Conservation (phyloP, 2,797 vertebrate genomes). For the Pantherophis vulpinus region DNA sequence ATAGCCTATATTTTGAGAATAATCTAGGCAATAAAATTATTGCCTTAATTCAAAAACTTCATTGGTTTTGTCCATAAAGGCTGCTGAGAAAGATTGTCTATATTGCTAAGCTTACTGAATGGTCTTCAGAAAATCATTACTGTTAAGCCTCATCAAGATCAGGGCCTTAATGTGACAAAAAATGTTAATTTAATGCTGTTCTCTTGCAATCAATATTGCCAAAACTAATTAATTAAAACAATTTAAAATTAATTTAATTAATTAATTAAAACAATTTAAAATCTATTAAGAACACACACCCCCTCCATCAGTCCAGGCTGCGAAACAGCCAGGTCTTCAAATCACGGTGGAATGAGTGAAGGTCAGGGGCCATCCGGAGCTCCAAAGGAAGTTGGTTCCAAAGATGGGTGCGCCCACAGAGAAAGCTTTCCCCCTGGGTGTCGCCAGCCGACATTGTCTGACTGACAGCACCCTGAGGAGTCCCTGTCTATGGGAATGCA, state of each 20-base stretch:
- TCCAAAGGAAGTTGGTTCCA: no score
- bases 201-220: background rate
- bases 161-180: background rate
- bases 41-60: background rate
- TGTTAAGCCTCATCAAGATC: background rate
- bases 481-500: no score
- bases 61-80: background rate
- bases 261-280: background rate
- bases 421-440: no score
- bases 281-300: no score
- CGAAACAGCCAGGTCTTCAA: no score
- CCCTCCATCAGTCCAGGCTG: no score
- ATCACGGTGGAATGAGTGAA: no score
- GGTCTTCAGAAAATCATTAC: no score
- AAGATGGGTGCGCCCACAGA: no score
- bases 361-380: no score
- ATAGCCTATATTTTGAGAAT: background rate
- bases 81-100: background rate
- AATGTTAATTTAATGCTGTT: background rate
- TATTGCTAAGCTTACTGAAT: background rate
- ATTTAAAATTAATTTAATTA: background rate
- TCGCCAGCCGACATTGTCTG: no score
- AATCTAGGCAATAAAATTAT: background rate
- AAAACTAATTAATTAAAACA: background rate
- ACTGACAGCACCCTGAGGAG: no score